phyloP scores from a whole-genome alignment of 2,888 invertebrate species.

The Brachyptera putata region DNA sequence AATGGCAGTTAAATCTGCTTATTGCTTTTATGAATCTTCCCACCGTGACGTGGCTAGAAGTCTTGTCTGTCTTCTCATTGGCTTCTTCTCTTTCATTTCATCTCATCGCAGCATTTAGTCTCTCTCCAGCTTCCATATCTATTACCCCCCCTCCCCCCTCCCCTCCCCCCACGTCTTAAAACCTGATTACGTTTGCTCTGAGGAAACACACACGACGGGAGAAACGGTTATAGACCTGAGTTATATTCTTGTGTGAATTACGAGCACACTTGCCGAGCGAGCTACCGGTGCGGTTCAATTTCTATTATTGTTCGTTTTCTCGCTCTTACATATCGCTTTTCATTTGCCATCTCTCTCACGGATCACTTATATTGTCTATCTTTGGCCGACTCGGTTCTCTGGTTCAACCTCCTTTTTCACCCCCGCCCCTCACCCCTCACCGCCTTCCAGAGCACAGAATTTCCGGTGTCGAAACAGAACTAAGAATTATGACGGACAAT shows the following conservation, averaged over 20 bases:
- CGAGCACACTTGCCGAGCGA: constrained; percentile 19
- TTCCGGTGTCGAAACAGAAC: constrained; percentile 30
- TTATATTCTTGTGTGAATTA: constrained; percentile 26
- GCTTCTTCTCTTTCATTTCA: constrained; percentile 15
- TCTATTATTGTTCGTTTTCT: constrained; percentile 19
- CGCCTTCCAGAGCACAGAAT: not conserved
- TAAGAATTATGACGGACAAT: constrained; percentile 31
- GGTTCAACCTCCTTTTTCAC: not conserved
- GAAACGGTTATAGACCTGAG: constrained; percentile 28
- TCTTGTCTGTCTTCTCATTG: constrained; percentile 31
- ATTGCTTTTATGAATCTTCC: constrained; percentile 30
- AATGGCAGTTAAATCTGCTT: constrained; percentile 28
- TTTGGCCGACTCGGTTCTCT: not conserved
- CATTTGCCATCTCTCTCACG: constrained; percentile 10
- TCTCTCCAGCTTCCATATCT: constrained; percentile 14
- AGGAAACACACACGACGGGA: constrained; percentile 20
- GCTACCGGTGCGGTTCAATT: constrained; percentile 19
- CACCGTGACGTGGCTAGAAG: constrained; percentile 26
- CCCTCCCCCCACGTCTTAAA: constrained; percentile 23
- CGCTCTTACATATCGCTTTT: not conserved
- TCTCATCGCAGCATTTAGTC: constrained; percentile 18
- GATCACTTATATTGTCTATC: constrained; percentile 22
- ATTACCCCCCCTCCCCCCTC: constrained; percentile 13
- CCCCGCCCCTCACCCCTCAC: too few relatives aligned
- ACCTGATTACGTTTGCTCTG: constrained; percentile 28